These are phyloP conservation scores for Hybos culiciformis DNA, from an alignment of 2,888 invertebrate species.

Conservation along the genomic window DNA sequence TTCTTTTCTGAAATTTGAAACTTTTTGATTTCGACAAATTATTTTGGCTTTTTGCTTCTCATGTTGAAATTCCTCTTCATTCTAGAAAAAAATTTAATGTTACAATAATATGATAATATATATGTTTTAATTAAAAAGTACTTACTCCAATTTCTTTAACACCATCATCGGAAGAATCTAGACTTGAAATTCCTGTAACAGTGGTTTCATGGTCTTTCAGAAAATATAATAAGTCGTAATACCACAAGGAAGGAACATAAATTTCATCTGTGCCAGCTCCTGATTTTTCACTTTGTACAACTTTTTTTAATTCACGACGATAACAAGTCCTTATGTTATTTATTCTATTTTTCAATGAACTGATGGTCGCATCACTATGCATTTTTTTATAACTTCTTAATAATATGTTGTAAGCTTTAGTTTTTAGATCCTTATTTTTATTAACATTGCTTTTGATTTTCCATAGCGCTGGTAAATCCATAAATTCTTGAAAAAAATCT, in stretches of 20 bases:
- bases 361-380: not conserved
- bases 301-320: slow-evolving; percentile 6
- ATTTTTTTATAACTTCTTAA: not conserved
- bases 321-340: not conserved
- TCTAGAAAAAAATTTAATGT: not conserved
- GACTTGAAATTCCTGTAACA: not conserved
- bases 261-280: slow-evolving; percentile 1
- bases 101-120: not conserved
- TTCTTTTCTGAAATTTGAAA: not conserved
- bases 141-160: not conserved
- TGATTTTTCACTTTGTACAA: not conserved
- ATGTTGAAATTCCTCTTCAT: no score
- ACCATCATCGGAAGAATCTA: not conserved
- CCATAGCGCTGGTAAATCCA: not conserved
- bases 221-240: slow-evolving; percentile 3
- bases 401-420: not conserved
- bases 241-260: slow-evolving; percentile 4
- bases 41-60: not conserved
- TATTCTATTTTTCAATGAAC: slow-evolving; percentile 5
- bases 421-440: not conserved
- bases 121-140: not conserved
- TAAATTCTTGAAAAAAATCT: not conserved
- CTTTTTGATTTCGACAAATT: no score
- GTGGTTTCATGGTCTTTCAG: slow-evolving; percentile 1
- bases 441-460: not conserved